Conservation (phyloP, 2,888 invertebrate species). For the Drosophila parthenogenetica region DNA sequence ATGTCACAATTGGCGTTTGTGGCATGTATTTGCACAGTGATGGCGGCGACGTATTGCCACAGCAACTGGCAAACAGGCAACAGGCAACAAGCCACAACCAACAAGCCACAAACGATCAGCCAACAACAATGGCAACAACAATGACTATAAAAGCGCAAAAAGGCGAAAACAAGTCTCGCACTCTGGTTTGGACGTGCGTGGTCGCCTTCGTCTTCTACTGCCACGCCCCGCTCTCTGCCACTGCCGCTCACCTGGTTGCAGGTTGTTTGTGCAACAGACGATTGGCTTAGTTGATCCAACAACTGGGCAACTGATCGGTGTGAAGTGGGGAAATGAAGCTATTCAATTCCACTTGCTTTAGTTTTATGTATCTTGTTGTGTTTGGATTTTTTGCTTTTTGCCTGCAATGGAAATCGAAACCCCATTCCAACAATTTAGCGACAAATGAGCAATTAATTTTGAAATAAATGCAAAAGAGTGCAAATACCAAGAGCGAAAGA, state of each 20-base stretch:
- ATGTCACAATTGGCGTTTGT: slow-evolving; percentile 83
- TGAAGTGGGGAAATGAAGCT: slow-evolving; percentile 10
- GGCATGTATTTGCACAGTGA: slow-evolving; percentile 72
- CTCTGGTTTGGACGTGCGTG: slow-evolving; percentile 73
- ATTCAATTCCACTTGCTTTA: slow-evolving; percentile 68
- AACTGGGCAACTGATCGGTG: neutral
- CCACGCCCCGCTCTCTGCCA: neutral
- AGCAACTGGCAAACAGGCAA: slow-evolving; percentile 37
- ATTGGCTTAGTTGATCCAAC: slow-evolving; percentile 45
- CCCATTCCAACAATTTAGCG: slow-evolving; percentile 83
- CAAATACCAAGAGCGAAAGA: slow-evolving; percentile 9
- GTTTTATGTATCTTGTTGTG: slow-evolving; percentile 30
- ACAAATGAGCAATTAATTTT: slow-evolving; percentile 84
- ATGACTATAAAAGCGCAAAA: slow-evolving; percentile 76
- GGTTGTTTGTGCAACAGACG: slow-evolving; percentile 69
- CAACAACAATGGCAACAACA: slow-evolving; percentile 62
- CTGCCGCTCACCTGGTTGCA: slow-evolving; percentile 47
- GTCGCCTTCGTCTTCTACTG: slow-evolving; percentile 20
- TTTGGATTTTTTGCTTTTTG: slow-evolving; percentile 7
- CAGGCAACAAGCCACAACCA: slow-evolving; percentile 20
- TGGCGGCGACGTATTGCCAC: slow-evolving; percentile 74
- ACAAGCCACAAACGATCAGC: slow-evolving; percentile 11
- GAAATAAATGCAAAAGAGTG: slow-evolving; percentile 78
- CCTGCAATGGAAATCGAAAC: slow-evolving; percentile 77
- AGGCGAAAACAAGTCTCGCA: slow-evolving; percentile 79